These are phyloP conservation scores for Athetis lepigone DNA, from an alignment of 2,888 invertebrate species.

Conservation along the genomic window DNA sequence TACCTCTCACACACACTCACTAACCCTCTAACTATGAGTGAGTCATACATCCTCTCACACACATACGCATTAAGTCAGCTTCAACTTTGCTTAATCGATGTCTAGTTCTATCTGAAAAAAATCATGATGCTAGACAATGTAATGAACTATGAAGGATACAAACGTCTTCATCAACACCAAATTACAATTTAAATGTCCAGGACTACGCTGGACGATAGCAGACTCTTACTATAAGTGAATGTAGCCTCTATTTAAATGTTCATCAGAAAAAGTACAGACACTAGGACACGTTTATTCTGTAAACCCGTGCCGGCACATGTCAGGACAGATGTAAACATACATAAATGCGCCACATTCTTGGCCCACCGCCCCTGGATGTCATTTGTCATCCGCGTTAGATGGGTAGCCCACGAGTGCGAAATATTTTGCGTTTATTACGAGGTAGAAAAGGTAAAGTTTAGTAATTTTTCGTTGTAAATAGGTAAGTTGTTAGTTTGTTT, in stretches of 20 bases:
- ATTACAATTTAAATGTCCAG: neutral
- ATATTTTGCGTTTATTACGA: slow-evolving; percentile 45
- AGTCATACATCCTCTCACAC: no score
- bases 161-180: neutral
- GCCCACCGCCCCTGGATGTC: slow-evolving; percentile 53
- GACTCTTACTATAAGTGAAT: slow-evolving; percentile 8
- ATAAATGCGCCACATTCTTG: slow-evolving; percentile 66
- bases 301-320: slow-evolving; percentile 32
- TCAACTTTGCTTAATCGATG: no score
- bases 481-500: neutral
- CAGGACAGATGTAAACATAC: slow-evolving; percentile 65
- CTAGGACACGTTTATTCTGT: slow-evolving; percentile 31
- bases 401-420: slow-evolving; percentile 36
- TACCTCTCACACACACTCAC: no score
- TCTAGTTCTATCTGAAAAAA: no score
- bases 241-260: slow-evolving; percentile 8
- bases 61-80: no score
- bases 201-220: neutral
- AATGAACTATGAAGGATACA: no score
- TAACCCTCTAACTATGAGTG: no score
- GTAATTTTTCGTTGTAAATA: slow-evolving; percentile 11
- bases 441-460: slow-evolving; percentile 3
- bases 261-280: slow-evolving; percentile 32
- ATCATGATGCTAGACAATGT: no score
- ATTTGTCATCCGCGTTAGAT: slow-evolving; percentile 67